These are phyloP conservation scores for Corythornis cristatus DNA, from an alignment of 2,113 vertebrate species.

Conservation along the genomic window DNA sequence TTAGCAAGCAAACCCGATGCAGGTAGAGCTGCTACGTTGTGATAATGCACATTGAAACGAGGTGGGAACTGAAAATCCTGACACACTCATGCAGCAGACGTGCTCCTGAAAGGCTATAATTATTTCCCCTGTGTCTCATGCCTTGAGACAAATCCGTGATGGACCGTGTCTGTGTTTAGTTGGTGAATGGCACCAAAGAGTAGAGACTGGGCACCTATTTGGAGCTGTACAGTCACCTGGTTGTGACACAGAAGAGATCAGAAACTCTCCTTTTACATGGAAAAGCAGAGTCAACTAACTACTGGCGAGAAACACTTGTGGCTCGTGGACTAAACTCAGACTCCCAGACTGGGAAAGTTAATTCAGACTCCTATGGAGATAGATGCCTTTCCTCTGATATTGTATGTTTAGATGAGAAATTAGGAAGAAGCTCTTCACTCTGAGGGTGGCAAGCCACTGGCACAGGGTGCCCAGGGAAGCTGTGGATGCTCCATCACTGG, in stretches of 20 bases:
- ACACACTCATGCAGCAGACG: neutral
- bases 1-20: neutral
- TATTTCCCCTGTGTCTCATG: neutral
- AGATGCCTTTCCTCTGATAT: neutral
- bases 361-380: neutral
- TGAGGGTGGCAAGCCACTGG: too few relatives aligned
- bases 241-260: fast-evolving
- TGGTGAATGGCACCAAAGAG: neutral
- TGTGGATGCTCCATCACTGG: too few relatives aligned
- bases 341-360: neutral
- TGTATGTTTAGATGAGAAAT: too few relatives aligned
- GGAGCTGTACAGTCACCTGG: neutral
- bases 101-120: neutral
- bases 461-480: too few relatives aligned
- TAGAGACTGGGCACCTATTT: neutral
- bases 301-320: neutral
- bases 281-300: neutral
- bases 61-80: neutral
- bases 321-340: neutral
- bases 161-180: neutral
- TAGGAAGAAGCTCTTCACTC: too few relatives aligned
- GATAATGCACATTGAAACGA: neutral
- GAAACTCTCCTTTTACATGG: neutral
- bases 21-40: neutral
- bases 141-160: neutral